Evolutionary conservation across 2,888 invertebrate genomes (phyloP).

Genomic region (Zygaena filipendulae): DNA sequence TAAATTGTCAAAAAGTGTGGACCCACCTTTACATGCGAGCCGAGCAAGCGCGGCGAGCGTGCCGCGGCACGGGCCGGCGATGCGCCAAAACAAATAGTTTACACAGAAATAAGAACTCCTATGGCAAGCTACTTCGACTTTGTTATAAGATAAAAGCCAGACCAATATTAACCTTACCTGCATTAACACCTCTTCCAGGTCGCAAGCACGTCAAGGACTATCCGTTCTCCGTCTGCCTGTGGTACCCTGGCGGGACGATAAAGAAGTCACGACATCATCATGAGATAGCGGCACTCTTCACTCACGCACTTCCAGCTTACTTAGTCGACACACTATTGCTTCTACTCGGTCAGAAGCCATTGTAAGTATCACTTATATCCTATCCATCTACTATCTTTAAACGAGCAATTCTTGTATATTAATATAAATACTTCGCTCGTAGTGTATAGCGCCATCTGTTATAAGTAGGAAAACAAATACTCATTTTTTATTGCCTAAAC

Average conservation of each 20-base stretch:
- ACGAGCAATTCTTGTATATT: conserved; percentile 62
- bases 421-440: conserved; percentile 70
- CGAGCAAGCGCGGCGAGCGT: no score
- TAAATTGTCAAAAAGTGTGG: no score
- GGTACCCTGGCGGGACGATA: conserved; percentile 82
- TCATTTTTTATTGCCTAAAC: no score
- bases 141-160: no score
- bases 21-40: no score
- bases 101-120: no score
- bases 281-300: conserved; percentile 73
- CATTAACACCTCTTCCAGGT: no score
- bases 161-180: no score
- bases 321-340: conserved; percentile 76
- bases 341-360: conserved; percentile 77
- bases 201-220: conserved; percentile 71
- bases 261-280: conserved; percentile 76
- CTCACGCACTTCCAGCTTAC: conserved; percentile 82
- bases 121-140: no score
- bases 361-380: conserved; percentile 76
- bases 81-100: no score
- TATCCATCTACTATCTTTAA: no score
- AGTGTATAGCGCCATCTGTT: neutral
- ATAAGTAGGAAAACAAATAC: neutral
- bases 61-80: no score
- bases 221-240: conserved; percentile 81